Conservation (phyloP, 1,140 invertebrate genomes). For the Magallana angulata region DNA sequence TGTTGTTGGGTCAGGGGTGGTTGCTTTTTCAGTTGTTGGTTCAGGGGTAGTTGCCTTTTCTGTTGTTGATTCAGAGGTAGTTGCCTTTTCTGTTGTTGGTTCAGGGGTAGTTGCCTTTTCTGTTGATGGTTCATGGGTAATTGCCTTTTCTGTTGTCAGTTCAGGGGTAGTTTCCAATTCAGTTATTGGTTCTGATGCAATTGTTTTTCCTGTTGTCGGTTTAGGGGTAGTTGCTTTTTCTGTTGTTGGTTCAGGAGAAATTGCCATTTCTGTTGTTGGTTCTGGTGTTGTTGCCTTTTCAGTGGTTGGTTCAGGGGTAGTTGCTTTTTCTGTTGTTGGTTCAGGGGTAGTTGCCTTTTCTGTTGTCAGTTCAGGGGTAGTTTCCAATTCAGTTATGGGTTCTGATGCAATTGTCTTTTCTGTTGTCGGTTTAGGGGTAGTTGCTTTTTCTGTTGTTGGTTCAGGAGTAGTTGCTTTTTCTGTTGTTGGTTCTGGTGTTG, state of each 20-base stretch:
- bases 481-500: not conserved
- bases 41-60: not conserved
- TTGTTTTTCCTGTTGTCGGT: not conserved
- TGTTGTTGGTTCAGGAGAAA: too few relatives aligned
- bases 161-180: not conserved
- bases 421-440: not conserved
- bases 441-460: not conserved
- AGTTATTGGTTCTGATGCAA: too few relatives aligned
- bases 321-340: not conserved
- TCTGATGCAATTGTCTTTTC: too few relatives aligned
- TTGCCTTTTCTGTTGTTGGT: not conserved
- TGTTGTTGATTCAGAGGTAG: not conserved
- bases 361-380: too few relatives aligned
- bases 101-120: not conserved
- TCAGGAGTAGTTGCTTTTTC: not conserved
- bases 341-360: too few relatives aligned
- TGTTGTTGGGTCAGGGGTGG: not conserved
- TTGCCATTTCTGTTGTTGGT: not conserved
- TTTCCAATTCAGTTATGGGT: too few relatives aligned
- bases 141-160: not conserved
- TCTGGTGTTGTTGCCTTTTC: not conserved
- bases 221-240: not conserved
- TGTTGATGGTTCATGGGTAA: too few relatives aligned
- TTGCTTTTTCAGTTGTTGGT: not conserved
- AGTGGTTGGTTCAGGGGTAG: too few relatives aligned